phyloP scores from a whole-genome alignment of 2,888 invertebrate species.

The Drosophila testacea region DNA sequence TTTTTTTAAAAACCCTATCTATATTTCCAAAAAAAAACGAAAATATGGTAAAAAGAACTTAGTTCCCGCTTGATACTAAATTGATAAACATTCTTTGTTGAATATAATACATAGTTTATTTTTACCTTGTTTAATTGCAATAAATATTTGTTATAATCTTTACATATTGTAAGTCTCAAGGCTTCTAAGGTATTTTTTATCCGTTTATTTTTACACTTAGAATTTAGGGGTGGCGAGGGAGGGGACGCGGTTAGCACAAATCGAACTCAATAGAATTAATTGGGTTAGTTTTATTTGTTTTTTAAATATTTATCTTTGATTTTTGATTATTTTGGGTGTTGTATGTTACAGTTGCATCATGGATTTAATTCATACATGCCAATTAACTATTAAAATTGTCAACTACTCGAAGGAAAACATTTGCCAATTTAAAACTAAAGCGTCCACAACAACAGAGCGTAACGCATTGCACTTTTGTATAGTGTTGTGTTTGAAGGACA shows the following conservation, averaged over 20 bases:
- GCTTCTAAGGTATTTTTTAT: constrained; percentile 49
- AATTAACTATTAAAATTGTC: constrained; percentile 24
- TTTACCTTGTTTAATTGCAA: constrained; percentile 65
- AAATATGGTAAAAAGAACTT: background rate
- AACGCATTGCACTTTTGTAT: constrained; percentile 57
- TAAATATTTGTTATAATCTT: constrained; percentile 67
- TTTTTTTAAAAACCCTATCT: too few species aligned
- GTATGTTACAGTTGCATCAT: constrained; percentile 58
- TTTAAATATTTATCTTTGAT: background rate
- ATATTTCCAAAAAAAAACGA: too few species aligned
- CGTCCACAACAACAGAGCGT: constrained; percentile 15
- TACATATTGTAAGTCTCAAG: constrained; percentile 77
- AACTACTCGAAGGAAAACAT: constrained; percentile 62
- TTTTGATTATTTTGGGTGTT: constrained; percentile 20
- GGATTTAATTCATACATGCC: constrained; percentile 32
- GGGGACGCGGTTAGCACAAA: constrained; percentile 16
- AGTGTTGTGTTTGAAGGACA: constrained; percentile 15
- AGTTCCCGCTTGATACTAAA: background rate
- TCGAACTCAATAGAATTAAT: constrained; percentile 29
- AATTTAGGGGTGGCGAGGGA: constrained; percentile 43
- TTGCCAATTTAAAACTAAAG: constrained; percentile 63
- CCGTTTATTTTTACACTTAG: constrained; percentile 50
- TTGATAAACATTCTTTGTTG: constrained; percentile 30
- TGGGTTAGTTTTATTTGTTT: constrained; percentile 7
- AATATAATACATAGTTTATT: constrained; percentile 74